phyloP scores from a whole-genome alignment of 2,888 invertebrate genomes.

The Lottia scabra region DNA sequence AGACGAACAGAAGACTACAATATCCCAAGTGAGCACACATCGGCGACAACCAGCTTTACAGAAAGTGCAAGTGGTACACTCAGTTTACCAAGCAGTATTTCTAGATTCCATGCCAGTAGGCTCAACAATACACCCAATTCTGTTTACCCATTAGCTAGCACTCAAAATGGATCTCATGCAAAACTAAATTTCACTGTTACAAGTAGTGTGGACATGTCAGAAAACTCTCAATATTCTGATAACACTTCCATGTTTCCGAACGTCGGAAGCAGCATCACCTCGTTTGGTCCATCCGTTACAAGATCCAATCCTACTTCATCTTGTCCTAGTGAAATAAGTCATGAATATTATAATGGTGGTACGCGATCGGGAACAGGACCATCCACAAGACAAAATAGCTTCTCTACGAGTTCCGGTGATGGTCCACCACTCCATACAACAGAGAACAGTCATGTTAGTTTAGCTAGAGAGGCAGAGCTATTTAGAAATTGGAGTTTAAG shows the following conservation, averaged over 20 bases:
- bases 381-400: slow-evolving; percentile 37
- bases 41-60: slow-evolving; percentile 28
- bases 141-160: slow-evolving; percentile 32
- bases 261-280: slow-evolving; percentile 49
- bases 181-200: slow-evolving; percentile 34
- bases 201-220: slow-evolving; percentile 35
- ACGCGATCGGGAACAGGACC: slow-evolving; percentile 34
- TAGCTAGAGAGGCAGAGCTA: neutral
- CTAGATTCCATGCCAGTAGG: slow-evolving; percentile 39
- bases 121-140: slow-evolving; percentile 25
- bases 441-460: slow-evolving; percentile 23
- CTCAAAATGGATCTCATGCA: slow-evolving; percentile 32
- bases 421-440: slow-evolving; percentile 25
- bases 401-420: slow-evolving; percentile 30
- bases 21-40: slow-evolving; percentile 23
- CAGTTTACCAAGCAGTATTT: slow-evolving; percentile 51
- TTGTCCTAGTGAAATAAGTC: slow-evolving; percentile 30
- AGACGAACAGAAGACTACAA: slow-evolving; percentile 2
- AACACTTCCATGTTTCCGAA: slow-evolving; percentile 52
- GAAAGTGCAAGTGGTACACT: slow-evolving; percentile 33
- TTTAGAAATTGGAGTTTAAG: slow-evolving; percentile 29
- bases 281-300: slow-evolving; percentile 31
- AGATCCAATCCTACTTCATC: slow-evolving; percentile 15
- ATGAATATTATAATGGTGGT: slow-evolving; percentile 43
- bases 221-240: slow-evolving; percentile 40